Evolutionary conservation across 2,797 vertebrate species (phyloP).

Genomic region (Microhierax caerulescens): DNA sequence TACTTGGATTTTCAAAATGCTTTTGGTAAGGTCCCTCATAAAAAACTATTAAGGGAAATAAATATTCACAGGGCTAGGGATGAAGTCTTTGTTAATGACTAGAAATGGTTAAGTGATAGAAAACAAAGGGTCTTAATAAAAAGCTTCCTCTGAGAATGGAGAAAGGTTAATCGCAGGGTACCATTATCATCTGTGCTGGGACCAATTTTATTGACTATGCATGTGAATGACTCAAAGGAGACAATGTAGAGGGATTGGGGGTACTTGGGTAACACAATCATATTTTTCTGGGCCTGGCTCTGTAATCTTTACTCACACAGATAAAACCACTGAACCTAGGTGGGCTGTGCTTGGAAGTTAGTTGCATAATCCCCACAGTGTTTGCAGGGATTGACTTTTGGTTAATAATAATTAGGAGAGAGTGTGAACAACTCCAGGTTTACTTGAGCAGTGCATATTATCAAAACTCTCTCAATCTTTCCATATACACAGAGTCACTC

Average conservation of each 20-base stretch:
- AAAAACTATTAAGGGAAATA: conserved; percentile 60
- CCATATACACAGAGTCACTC: not conserved
- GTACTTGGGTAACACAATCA: not conserved
- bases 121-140: conserved; percentile 24
- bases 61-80: conserved; percentile 28
- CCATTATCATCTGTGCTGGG: not conserved
- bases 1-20: conserved; percentile 55
- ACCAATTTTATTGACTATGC: not conserved
- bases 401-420: not conserved
- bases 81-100: conserved; percentile 47
- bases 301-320: not conserved
- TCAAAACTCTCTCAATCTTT: not conserved
- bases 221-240: not conserved
- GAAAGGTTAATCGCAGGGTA: conserved; percentile 36
- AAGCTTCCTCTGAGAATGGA: conserved; percentile 6
- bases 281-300: not conserved
- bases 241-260: not conserved
- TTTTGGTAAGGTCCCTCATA: conserved; percentile 53
- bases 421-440: not conserved
- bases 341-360: not conserved
- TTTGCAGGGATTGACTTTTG: not conserved
- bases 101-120: conserved; percentile 52
- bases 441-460: not conserved
- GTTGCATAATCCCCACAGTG: not conserved
- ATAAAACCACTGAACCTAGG: not conserved